These are phyloP conservation scores for Neria commutata DNA, from an alignment of 2,888 invertebrate species.

Conservation along the genomic window DNA sequence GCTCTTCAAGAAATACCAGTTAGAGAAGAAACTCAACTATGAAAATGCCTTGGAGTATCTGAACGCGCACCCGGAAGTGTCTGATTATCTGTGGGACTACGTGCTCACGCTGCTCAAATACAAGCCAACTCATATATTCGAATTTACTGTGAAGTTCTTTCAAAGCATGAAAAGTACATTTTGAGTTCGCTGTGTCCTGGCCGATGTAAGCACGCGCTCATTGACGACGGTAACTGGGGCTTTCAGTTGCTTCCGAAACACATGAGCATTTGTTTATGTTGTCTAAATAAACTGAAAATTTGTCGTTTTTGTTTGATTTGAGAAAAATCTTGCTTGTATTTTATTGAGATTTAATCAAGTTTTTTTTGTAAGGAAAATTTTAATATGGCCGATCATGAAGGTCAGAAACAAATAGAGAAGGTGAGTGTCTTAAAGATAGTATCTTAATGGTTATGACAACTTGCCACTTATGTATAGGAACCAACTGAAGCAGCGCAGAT, in stretches of 20 bases:
- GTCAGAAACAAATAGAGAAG: not conserved
- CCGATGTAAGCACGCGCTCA: no score
- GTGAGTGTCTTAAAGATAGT: not conserved
- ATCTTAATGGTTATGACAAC: no score
- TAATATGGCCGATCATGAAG: constrained; percentile 21
- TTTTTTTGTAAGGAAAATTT: constrained; percentile 14
- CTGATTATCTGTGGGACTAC: constrained; percentile 52
- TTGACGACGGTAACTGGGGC: no score
- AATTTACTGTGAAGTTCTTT: constrained; percentile 51
- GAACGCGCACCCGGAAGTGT: constrained; percentile 42
- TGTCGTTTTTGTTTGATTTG: not conserved
- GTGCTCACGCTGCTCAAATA: constrained; percentile 48
- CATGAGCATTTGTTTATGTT: constrained; percentile 26
- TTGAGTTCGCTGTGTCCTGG: no score
- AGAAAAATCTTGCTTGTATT: constrained; percentile 5
- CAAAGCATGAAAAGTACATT: constrained; percentile 38
- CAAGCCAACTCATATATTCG: constrained; percentile 49
- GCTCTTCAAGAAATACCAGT: constrained; percentile 35
- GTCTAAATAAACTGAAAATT: constrained; percentile 31
- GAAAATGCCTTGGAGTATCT: constrained; percentile 45
- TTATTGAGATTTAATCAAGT: constrained; percentile 3
- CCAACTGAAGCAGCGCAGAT: not conserved
- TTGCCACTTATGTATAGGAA: not conserved
- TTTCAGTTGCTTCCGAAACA: not conserved
- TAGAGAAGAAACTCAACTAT: constrained; percentile 43